phyloP scores from a whole-genome alignment of 2,113 vertebrate species.

The Bos javanicus region DNA sequence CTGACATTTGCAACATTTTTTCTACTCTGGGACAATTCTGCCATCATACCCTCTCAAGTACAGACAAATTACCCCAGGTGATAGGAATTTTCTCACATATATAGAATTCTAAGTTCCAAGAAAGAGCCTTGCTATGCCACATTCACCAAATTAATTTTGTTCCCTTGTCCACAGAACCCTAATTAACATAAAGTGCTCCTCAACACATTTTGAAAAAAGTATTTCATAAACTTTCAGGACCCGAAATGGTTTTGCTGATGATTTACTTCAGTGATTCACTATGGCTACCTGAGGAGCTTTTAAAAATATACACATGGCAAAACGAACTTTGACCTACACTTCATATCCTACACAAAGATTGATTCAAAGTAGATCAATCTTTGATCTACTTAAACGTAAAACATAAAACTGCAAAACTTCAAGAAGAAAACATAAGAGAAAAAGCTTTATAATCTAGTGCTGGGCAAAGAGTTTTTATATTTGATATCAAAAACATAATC shows the following conservation, averaged over 20 bases:
- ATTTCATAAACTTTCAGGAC: not conserved
- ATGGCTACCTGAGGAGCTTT: not conserved
- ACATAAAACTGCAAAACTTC: not conserved
- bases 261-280: not conserved
- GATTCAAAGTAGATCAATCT: not conserved
- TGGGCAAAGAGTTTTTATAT: not conserved
- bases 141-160: not conserved
- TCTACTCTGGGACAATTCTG: not conserved
- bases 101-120: not conserved
- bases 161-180: not conserved
- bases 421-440: not conserved
- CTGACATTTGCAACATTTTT: not conserved
- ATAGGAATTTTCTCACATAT: not conserved
- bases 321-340: not conserved
- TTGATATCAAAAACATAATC: not conserved
- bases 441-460: not conserved
- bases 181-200: not conserved
- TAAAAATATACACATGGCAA: not conserved
- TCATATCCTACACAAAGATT: not conserved
- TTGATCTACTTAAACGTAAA: not conserved
- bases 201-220: not conserved
- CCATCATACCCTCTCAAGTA: not conserved
- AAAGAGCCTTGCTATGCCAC: not conserved
- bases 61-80: not conserved
- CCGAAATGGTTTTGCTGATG: not conserved